Evolutionary conservation across 2,888 invertebrate species (phyloP), one percentile per base, ranked within the genome.

Genomic region (Caenorhabditis sp.): DNA sequence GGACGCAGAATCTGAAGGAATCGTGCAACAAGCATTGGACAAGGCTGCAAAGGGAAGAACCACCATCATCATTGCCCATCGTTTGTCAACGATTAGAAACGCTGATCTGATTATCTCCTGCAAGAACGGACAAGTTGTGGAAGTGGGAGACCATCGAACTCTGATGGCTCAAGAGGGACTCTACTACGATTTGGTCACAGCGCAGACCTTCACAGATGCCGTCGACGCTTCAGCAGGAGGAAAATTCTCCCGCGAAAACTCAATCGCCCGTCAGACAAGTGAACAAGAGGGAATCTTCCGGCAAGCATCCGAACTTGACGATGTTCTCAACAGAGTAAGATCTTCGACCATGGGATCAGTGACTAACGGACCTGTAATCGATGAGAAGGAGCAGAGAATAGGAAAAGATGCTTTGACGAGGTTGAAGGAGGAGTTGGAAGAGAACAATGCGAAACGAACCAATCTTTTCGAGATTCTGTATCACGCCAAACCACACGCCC

Each of bases 101-200:
- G 94, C 94, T 4, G 93, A 94, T 88, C 89, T 92, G 54, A 94
- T 94, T 63, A 92, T 93, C 74, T 93, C 93, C 12, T 92, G 94
- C 84, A 91, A 93, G 80, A 86, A 77, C 24, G 74, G 82, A 54
- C 75, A 84, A 64, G 94, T 96, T 22, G 94, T 94, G 0, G 96
- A 96, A 92, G 94, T 93, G 80, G 96, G 96, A 80, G 95, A 94
- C 0, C 95, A 96, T 92, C 90, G 93, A 0, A 94, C 95, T 87
- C 94, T 96, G 0, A 92, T 95, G 80, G 93, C 94, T 22, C 66
- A 83, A 28, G 59, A 92, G 69, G 95, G 95, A 61, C 93, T 95
- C 2, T 96, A 96, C 90, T 94, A 95, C 86, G 93, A 94, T 64
- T 92, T 95, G 22, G 89, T 91, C 44, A 89, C 85, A 14, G 89